Evolutionary conservation across 2,113 vertebrate species (phyloP).

Genomic region (Geococcyx californianus): DNA sequence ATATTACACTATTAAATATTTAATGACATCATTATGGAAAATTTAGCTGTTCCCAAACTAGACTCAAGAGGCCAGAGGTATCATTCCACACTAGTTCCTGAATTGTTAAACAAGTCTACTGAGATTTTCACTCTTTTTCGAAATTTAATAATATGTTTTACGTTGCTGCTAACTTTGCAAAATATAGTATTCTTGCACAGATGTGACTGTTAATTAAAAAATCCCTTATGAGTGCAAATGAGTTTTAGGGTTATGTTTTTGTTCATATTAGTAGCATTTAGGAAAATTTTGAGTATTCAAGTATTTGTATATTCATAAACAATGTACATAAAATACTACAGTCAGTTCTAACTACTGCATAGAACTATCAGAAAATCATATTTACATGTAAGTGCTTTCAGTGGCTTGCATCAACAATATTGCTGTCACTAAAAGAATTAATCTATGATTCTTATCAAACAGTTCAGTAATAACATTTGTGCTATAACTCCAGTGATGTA

Average conservation of each 20-base stretch:
- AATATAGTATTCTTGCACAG: slow-evolving; percentile 69
- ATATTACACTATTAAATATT: slow-evolving; percentile 76
- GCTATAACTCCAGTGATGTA: neutral
- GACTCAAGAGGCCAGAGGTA: slow-evolving; percentile 36
- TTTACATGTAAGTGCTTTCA: neutral
- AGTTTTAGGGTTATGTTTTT: slow-evolving; percentile 65
- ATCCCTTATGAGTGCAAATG: slow-evolving; percentile 62
- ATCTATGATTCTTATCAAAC: neutral
- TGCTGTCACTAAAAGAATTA: neutral
- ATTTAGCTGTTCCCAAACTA: slow-evolving; percentile 55
- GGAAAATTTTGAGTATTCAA: slow-evolving; percentile 52
- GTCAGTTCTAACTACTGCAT: neutral
- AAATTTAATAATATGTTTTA: slow-evolving; percentile 73
- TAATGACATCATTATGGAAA: slow-evolving; percentile 69
- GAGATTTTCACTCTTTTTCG: slow-evolving; percentile 66
- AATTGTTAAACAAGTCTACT: slow-evolving; percentile 61
- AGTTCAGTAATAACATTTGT: neutral
- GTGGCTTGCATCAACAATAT: neutral
- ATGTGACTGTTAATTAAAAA: slow-evolving; percentile 78
- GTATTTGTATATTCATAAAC: slow-evolving; percentile 56
- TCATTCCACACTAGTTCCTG: slow-evolving; percentile 27
- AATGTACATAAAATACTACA: slow-evolving; percentile 7
- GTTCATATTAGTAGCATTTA: slow-evolving; percentile 59
- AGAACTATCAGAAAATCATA: neutral
- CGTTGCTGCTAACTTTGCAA: slow-evolving; percentile 74